Conservation (phyloP, 1,140 invertebrate genomes). For the Mactra quadrangularis region DNA sequence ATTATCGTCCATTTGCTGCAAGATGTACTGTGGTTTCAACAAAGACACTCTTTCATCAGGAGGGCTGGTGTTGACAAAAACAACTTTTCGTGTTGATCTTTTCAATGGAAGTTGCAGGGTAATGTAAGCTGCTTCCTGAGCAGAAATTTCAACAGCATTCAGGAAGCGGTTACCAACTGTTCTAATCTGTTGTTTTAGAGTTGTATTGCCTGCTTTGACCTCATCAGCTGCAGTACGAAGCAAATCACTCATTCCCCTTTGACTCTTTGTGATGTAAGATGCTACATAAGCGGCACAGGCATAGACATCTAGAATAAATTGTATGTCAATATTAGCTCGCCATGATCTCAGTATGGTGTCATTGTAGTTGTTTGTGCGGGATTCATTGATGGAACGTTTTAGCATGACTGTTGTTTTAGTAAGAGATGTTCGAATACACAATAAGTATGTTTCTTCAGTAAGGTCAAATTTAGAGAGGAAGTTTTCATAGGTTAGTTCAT, state of each 20-base stretch:
- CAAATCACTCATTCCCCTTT: slow-evolving; percentile 28
- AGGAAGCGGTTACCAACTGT: slow-evolving; percentile 29
- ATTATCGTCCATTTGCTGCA: slow-evolving; percentile 23
- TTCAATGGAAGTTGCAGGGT: too few relatives aligned
- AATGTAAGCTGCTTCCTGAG: slow-evolving; percentile 28
- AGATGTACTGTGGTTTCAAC: slow-evolving; percentile 5
- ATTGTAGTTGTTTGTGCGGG: slow-evolving; percentile 27
- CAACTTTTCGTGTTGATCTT: slow-evolving; percentile 19
- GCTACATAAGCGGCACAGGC: slow-evolving; percentile 21
- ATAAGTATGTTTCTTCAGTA: slow-evolving; percentile 49
- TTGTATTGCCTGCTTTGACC: slow-evolving; percentile 6
- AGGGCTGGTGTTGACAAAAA: slow-evolving; percentile 28
- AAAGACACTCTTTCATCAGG: slow-evolving; percentile 37
- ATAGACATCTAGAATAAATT: slow-evolving; percentile 17
- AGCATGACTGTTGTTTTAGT: too few relatives aligned
- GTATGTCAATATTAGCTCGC: slow-evolving; percentile 16
- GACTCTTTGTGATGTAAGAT: slow-evolving; percentile 23
- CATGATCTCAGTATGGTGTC: background rate
- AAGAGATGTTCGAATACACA: too few relatives aligned
- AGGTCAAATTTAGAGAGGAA: slow-evolving; percentile 51
- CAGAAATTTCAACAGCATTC: slow-evolving; percentile 39
- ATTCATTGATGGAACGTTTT: too few relatives aligned
- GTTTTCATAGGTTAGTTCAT: slow-evolving; percentile 18
- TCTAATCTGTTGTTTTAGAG: background rate
- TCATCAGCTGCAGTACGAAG: slow-evolving; percentile 11